Percentiles rank a stretch among this genome's conserved stretches.
These are phyloP conservation scores for Morus bassanus DNA, from an alignment of 2,797 vertebrate genomes.

Conservation along the genomic window DNA sequence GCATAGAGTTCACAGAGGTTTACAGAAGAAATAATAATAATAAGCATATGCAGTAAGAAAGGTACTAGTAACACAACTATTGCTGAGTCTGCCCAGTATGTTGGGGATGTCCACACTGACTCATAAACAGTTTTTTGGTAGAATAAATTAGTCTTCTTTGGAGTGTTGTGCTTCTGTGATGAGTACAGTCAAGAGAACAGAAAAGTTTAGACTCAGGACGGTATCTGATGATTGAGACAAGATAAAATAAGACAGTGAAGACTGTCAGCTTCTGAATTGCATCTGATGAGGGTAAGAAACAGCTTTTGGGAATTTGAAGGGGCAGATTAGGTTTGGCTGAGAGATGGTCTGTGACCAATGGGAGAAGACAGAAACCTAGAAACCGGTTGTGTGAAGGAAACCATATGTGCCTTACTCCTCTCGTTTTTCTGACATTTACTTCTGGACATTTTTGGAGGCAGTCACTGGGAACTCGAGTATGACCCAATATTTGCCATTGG, in stretches of 20 bases:
- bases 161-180: background rate
- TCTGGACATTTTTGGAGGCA: background rate
- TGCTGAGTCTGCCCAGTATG: background rate
- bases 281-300: background rate
- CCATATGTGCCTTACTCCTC: background rate
- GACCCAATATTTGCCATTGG: background rate
- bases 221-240: background rate
- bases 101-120: background rate
- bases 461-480: background rate
- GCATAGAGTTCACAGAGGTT: background rate
- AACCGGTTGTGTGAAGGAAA: background rate
- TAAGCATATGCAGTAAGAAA: background rate
- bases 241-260: background rate
- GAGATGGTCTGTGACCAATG: background rate
- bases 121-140: background rate
- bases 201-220: background rate
- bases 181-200: background rate
- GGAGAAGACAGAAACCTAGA: background rate
- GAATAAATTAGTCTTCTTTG: background rate
- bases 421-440: background rate
- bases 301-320: background rate
- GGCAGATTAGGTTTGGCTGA: background rate
- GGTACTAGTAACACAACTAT: background rate
- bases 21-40: background rate
- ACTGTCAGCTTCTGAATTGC: background rate